Percentiles rank a stretch among this genome's conserved stretches.
phyloP scores from a whole-genome alignment of 2,113 vertebrate genomes.

The Leptocoma aspasia region DNA sequence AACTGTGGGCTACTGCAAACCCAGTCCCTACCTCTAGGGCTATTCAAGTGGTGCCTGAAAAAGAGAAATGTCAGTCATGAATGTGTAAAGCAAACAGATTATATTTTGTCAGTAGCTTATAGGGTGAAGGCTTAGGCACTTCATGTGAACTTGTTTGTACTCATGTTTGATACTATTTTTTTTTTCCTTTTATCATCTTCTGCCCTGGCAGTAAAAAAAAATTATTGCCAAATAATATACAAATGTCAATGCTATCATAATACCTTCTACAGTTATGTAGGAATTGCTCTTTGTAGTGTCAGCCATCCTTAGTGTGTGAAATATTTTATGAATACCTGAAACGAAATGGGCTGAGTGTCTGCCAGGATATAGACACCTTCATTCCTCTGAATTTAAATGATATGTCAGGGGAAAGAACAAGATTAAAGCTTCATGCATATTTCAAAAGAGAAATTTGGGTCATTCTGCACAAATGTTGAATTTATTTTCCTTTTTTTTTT shows the following conservation, averaged over 20 bases:
- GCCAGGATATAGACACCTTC: neutral
- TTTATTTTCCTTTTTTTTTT: neutral
- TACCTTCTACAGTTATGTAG: neutral
- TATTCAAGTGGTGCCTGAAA: neutral
- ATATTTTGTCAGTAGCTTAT: neutral
- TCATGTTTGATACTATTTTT: neutral
- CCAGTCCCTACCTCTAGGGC: neutral
- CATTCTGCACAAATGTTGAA: neutral
- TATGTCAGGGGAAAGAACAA: neutral
- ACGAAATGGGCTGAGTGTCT: neutral
- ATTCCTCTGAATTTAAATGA: constrained; percentile 12
- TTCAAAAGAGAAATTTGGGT: constrained; percentile 25
- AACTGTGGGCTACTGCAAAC: neutral
- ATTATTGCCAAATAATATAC: neutral
- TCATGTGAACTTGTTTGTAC: neutral
- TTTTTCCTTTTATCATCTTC: neutral
- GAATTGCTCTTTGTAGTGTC: constrained; percentile 16
- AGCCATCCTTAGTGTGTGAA: neutral
- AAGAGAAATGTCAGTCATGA: neutral
- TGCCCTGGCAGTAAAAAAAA: neutral
- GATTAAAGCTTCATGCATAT: neutral
- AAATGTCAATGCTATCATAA: neutral
- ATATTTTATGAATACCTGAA: constrained; percentile 19
- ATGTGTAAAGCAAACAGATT: neutral
- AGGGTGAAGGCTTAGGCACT: neutral